Conservation (phyloP, 2,888 invertebrate genomes). For the Oscheius myriophilus region DNA sequence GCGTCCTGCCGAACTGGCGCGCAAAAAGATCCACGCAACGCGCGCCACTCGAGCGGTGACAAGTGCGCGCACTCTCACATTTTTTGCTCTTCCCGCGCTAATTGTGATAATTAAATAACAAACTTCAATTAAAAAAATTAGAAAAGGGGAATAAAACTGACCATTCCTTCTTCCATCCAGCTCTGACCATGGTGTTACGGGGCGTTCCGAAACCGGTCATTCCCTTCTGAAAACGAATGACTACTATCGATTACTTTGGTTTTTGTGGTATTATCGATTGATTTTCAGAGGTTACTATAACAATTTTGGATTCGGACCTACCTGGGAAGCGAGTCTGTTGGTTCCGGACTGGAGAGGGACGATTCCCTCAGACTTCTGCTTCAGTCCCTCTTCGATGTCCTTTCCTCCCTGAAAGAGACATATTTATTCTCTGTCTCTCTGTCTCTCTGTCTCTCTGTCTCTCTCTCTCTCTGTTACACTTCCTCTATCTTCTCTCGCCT, state of each 20-base stretch:
- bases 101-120: background rate
- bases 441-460: background rate
- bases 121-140: slow-evolving; percentile 18
- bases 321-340: slow-evolving; percentile 74
- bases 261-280: background rate
- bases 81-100: background rate
- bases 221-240: slow-evolving; percentile 70
- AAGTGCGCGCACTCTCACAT: background rate
- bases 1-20: slow-evolving; percentile 24
- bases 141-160: slow-evolving; percentile 30
- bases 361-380: slow-evolving; percentile 68
- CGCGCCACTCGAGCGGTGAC: background rate
- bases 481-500: no score
- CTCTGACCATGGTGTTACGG: slow-evolving; percentile 67
- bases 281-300: background rate
- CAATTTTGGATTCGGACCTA: slow-evolving; percentile 30
- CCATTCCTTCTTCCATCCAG: slow-evolving; percentile 71
- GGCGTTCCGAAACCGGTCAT: slow-evolving; percentile 75
- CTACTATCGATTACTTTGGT: background rate
- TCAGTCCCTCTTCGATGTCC: slow-evolving; percentile 66
- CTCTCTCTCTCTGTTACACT: slow-evolving; percentile 1
- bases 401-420: slow-evolving; percentile 59
- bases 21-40: slow-evolving; percentile 28
- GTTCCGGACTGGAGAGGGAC: slow-evolving; percentile 74
- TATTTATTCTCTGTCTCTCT: background rate